phyloP scores from a whole-genome alignment of 2,113 vertebrate species.

The Megalops atlanticus region DNA sequence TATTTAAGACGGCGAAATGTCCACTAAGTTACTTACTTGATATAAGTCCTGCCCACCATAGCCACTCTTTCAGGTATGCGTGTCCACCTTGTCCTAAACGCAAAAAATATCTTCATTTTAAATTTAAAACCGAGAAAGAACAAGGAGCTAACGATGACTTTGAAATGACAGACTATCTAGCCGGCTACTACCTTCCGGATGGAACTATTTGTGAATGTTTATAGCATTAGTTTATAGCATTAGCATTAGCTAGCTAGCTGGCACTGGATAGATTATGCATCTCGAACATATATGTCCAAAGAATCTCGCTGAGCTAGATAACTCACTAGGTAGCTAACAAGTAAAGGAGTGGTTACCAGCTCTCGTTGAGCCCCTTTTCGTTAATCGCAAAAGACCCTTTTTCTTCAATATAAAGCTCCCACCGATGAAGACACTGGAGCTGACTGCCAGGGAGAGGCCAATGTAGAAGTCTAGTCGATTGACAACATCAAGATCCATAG shows the following conservation, averaged over 20 bases:
- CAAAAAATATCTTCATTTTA: slow-evolving; percentile 6
- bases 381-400: slow-evolving; percentile 78
- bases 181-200: too few species aligned
- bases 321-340: too few species aligned
- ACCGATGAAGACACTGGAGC: slow-evolving; percentile 78
- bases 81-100: slow-evolving; percentile 79
- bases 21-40: slow-evolving; percentile 75
- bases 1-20: too few species aligned
- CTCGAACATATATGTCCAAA: too few species aligned
- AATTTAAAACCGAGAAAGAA: too few species aligned
- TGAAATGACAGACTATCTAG: too few species aligned
- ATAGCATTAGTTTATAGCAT: too few species aligned
- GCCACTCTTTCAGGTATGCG: slow-evolving; percentile 80
- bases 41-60: slow-evolving; percentile 84
- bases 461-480: slow-evolving; percentile 67
- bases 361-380: slow-evolving; percentile 67
- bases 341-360: slow-evolving; percentile 68
- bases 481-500: slow-evolving; percentile 60
- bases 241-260: too few species aligned
- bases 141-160: too few species aligned
- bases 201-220: too few species aligned
- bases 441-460: slow-evolving; percentile 72
- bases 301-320: too few species aligned
- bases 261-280: too few species aligned
- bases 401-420: slow-evolving; percentile 82